Base-by-base conservation (phyloP, 2,113 vertebrate species). In the Macroglossus sobrinus region DNA sequence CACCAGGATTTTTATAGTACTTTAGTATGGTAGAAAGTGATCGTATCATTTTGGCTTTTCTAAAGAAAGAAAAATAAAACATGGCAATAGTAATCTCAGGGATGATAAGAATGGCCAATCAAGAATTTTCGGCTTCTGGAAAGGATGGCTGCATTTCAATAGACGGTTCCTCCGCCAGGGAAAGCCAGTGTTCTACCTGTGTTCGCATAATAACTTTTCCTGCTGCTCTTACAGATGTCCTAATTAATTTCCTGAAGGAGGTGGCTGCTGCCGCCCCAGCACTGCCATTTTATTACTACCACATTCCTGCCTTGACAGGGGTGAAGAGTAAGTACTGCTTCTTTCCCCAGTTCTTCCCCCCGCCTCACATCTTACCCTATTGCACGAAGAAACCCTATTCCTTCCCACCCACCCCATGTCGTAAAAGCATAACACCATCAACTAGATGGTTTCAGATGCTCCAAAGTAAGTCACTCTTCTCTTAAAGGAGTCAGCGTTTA, bases 231-330 rank as follows among this genome's bases (percentile, higher is more conserved):
- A 71, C 98, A 99, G 99, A 98, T 61, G 98, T 94, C n/a, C 94
- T 99, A 96, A 97, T 98, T 93, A 93, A 57, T 61, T 99, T 99
- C 97, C 98, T 99, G 18, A 97, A 98, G 96, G 98, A 99, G 80
- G 99, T 99, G 72, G 99, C 99, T 1, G 97, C 98, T 12, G 98
- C 97, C 21, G 99, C 99, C 45, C 99, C 99, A 14, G 63, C 30
- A 0, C 47, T 99, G 88, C 99, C 99, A 0, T 99, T 99, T 97
- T 99, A 99, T 96, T 99, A 99, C 96, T 99, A 99, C 66, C 99
- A 99, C 81, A 97, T 99, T 91, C 99, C 99, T 74, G 69, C 95
- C 50, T 9, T 99, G 59, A 99, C 99, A 0, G 99, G 99, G 35
- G 98, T 99, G 28, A 98, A 98, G 22, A 97, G 99, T 99, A 94